phyloP scores from a whole-genome alignment of 2,888 invertebrate genomes.

The Pollenia angustigena region DNA sequence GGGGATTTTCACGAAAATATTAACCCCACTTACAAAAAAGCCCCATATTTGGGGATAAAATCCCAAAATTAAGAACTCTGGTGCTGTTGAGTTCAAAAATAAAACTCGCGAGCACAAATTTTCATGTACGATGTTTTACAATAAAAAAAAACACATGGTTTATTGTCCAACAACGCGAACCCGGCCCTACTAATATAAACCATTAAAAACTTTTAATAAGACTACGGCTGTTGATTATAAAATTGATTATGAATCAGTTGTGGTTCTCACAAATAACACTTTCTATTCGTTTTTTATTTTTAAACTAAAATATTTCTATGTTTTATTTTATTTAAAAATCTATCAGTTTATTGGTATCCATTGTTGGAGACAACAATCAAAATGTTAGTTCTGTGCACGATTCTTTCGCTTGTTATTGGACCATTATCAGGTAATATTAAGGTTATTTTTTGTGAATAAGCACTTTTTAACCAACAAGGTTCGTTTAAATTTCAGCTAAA shows the following conservation, averaged over 20 bases:
- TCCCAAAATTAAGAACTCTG: too few species aligned
- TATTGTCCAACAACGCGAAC: too few species aligned
- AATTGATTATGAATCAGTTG: conserved; percentile 22
- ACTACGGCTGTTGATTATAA: not conserved
- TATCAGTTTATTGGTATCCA: not conserved
- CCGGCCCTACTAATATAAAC: not conserved
- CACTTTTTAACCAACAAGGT: too few species aligned
- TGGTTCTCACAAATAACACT: not conserved
- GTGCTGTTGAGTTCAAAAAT: too few species aligned
- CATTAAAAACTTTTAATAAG: not conserved
- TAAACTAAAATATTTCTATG: not conserved
- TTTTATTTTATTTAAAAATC: not conserved
- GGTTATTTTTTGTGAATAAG: too few species aligned
- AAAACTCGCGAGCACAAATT: too few species aligned
- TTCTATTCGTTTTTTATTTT: not conserved
- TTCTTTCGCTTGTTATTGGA: not conserved
- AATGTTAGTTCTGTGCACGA: not conserved
- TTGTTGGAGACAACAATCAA: not conserved
- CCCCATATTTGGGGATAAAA: too few species aligned
- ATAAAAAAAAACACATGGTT: too few species aligned
- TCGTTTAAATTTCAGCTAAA: conserved; percentile 22
- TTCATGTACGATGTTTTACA: too few species aligned
- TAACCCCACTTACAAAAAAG: too few species aligned
- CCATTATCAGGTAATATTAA: not conserved
- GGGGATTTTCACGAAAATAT: too few species aligned